A percentile compares a stretch with the other conserved stretches of the same genome.
These are phyloP conservation scores for Toxotes lorentzi DNA, from an alignment of 2,797 vertebrate genomes.

Conservation along the genomic window DNA sequence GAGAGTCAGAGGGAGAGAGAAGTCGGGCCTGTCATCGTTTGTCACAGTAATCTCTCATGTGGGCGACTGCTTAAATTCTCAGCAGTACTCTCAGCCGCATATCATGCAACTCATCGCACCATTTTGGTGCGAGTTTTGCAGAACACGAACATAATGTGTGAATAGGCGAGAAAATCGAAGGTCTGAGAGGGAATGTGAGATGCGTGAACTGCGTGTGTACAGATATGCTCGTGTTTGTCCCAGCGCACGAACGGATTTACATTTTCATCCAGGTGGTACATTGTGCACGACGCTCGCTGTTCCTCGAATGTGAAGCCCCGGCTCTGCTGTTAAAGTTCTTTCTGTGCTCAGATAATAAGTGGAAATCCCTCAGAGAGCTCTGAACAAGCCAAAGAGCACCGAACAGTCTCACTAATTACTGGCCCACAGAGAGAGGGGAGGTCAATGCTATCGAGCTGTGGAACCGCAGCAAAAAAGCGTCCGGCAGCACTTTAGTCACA, in stretches of 20 bases:
- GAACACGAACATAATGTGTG: slow-evolving; percentile 56
- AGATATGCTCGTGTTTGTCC: slow-evolving; percentile 16
- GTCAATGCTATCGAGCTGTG: slow-evolving; percentile 68
- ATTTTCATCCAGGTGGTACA: slow-evolving; percentile 47
- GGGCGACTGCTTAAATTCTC: slow-evolving; percentile 67
- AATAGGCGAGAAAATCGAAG: slow-evolving; percentile 38
- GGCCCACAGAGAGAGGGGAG: slow-evolving; percentile 43
- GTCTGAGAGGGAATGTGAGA: slow-evolving; percentile 27
- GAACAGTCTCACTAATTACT: slow-evolving; percentile 69
- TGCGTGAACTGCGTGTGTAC: slow-evolving; percentile 19
- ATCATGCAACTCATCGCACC: slow-evolving; percentile 45
- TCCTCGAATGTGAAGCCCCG: slow-evolving; percentile 33
- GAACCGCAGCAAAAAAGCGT: slow-evolving; percentile 26
- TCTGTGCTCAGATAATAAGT: slow-evolving; percentile 39
- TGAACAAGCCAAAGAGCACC: slow-evolving; percentile 54
- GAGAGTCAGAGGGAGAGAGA: slow-evolving; percentile 44
- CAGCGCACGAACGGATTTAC: slow-evolving; percentile 32
- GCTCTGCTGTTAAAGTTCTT: slow-evolving; percentile 34
- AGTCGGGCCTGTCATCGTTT: slow-evolving; percentile 64
- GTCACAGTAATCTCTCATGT: slow-evolving; percentile 70
- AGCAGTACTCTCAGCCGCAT: slow-evolving; percentile 46
- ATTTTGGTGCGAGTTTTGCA: slow-evolving; percentile 47
- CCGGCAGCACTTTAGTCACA: slow-evolving; percentile 11
- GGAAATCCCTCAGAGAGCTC: slow-evolving; percentile 58
- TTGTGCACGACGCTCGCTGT: slow-evolving; percentile 17